Base-by-base conservation (phyloP, 2,797 vertebrate genomes). In the Pipistrellus nathusii region DNA sequence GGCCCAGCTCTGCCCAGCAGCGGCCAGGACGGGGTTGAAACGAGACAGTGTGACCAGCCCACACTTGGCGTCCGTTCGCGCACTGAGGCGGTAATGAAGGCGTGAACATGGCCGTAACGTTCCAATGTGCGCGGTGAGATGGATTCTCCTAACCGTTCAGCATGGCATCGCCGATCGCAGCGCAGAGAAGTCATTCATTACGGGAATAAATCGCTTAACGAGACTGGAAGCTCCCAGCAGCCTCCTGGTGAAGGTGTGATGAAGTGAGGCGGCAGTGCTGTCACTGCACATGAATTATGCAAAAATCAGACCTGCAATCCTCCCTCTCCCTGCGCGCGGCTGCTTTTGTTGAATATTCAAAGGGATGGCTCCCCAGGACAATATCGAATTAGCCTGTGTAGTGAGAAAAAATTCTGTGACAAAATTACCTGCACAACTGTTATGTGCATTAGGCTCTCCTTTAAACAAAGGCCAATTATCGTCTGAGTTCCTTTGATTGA, bases 311-410 rank as follows among this genome's bases (percentile, higher is more conserved):
- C 98, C 98, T 98, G 98, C 98, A 98, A 97, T 97, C 93, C 95
- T 97, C 96, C 97, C 97, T 98, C 96, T 95, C 98, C 97, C 96
- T 97, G 12, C 87, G 95, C 94, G 92, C 75, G 96, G 98, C 98
- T 98, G 98, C 98, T 98, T 98, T 97, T 96, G 98, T 98, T 98
- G 98, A 99, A 98, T 98, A 99, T 98, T 98, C 98, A 98, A 98
- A 98, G 96, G 97, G 98, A 98, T 98, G 97, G 98, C 98, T 98
- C 98, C 98, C 98, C 97, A 98, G 98, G 98, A 98, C 97, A 98
- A 96, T 97, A 98, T 98, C 98, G 98, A 96, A 99, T 99, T 98
- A 98, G 98, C 97, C 98, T 97, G 97, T 91, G 97, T 82, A 91
- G 98, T 98, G 97, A 98, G 55, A 55, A 98, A 98, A 98, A 98